These are phyloP conservation scores for Portunus trituberculatus DNA, from an alignment of 1,140 invertebrate species.

Conservation along the genomic window DNA sequence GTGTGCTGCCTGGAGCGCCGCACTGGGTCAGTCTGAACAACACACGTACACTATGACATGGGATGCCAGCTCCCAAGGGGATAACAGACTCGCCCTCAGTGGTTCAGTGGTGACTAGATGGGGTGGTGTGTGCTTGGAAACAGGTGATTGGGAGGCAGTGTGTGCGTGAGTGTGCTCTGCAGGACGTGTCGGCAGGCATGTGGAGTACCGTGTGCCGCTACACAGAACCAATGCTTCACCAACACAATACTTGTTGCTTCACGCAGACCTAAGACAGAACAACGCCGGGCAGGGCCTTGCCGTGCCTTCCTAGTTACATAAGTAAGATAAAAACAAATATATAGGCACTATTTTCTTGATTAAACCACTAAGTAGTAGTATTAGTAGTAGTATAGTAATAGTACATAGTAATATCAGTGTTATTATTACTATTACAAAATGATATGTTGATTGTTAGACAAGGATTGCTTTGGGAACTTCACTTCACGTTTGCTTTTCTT, in stretches of 20 bases:
- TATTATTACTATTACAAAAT: slow-evolving; percentile 67
- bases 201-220: too few relatives aligned
- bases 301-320: slow-evolving; percentile 46
- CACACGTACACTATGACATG: neutral
- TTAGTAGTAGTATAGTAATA: neutral
- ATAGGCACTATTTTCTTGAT: slow-evolving; percentile 73
- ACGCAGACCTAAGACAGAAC: neutral
- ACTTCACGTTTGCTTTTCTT: slow-evolving; percentile 44
- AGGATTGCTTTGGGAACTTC: neutral
- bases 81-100: neutral
- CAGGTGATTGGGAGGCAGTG: neutral
- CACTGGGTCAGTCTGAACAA: neutral
- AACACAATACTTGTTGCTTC: too few relatives aligned
- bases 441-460: slow-evolving; percentile 62
- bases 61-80: neutral
- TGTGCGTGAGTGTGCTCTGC: neutral
- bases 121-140: neutral
- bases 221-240: too few relatives aligned
- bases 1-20: neutral
- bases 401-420: slow-evolving; percentile 31
- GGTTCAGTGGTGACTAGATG: neutral
- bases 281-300: slow-evolving; percentile 54
- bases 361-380: slow-evolving; percentile 56
- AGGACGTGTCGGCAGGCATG: neutral
- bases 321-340: slow-evolving; percentile 68